Base-by-base conservation (phyloP, 2,113 vertebrate species). In the Colius striatus region DNA sequence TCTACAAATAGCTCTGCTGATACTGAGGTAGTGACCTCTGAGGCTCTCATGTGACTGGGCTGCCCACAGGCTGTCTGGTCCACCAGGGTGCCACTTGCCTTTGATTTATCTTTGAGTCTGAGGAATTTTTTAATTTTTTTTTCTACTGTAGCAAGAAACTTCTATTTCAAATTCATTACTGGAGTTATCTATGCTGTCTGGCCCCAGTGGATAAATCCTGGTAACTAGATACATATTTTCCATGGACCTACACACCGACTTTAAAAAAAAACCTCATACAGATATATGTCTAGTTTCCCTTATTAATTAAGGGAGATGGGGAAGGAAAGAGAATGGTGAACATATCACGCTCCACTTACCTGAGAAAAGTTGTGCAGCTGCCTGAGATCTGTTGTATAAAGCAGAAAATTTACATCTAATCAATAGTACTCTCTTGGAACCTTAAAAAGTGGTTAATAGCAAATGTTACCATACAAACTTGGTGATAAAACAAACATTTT, bases 41-140 rank as follows among this genome's bases (percentile, higher is more conserved):
- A 92, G 89, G 88, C 73, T 78, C 78, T 94, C 92, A 94, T 96
- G 93, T 95, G 94, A 94, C 83, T 93, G 60, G 87, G 92, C 92
- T 94, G 94, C 93, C 92, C 90, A 79, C 47, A 72, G 94, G 75
- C 84, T 95, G 88, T 91, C 94, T 91, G 92, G 75, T 95, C 67
- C 90, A 95, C 90, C 4, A 26, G 90, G 90, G 93, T 91, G 75
- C 95, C 91, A 94, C 93, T 95, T 95, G 4, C 62, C 87, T 95
- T 96, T 91, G 93, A 95, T 96, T 95, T 92, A 91, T 83, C 91
- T 94, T 92, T 95, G 94, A 95, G 82, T 92, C 84, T 90, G 84
- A 96, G 82, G 93, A 94, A 79, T 81, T 79, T 62, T 81, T 91
- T 89, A 58, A 78, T 82, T 78, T 93, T 83, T 77, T 65, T 91